Evolutionary conservation across 2,888 invertebrate species (phyloP).

Genomic region (Dascillus cervinus): DNA sequence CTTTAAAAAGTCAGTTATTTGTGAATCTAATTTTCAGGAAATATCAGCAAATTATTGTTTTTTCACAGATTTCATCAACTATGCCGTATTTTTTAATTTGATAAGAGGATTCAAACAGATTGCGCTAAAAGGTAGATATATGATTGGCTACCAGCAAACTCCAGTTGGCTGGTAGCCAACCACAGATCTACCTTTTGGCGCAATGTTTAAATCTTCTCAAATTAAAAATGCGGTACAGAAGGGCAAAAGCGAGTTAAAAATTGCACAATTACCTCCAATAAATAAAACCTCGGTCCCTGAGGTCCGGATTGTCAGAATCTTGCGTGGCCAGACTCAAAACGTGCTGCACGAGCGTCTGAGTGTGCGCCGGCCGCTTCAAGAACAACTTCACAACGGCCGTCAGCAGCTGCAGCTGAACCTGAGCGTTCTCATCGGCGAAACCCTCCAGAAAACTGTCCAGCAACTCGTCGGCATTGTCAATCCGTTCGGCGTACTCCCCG

Average conservation of each 20-base stretch:
- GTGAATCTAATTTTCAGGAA: no score
- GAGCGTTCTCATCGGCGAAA: slow-evolving; percentile 39
- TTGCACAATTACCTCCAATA: slow-evolving; percentile 71
- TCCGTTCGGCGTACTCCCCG: slow-evolving; percentile 98
- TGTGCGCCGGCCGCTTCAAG: slow-evolving; percentile 95
- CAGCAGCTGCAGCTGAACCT: slow-evolving; percentile 79
- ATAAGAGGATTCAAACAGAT: no score
- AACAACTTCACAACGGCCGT: slow-evolving; percentile 99
- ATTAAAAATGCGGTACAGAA: not conserved
- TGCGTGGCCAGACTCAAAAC: slow-evolving; percentile 83
- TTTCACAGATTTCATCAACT: no score
- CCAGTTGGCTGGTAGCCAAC: no score
- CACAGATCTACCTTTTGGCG: no score
- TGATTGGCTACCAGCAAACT: no score
- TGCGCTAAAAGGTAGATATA: no score
- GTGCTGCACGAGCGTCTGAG: slow-evolving; percentile 97
- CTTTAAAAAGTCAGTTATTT: no score
- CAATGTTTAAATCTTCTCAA: no score
- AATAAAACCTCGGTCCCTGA: slow-evolving; percentile 97
- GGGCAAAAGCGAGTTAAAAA: not conserved
- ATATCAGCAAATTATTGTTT: no score
- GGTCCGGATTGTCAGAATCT: slow-evolving; percentile 96
- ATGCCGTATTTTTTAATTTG: no score
- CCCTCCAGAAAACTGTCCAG: slow-evolving; percentile 95
- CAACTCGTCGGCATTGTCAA: slow-evolving; percentile 98